Percentiles rank a stretch among this genome's conserved stretches.
Evolutionary conservation across 1,140 invertebrate species (phyloP).

Genomic region (Venturia canescens): DNA sequence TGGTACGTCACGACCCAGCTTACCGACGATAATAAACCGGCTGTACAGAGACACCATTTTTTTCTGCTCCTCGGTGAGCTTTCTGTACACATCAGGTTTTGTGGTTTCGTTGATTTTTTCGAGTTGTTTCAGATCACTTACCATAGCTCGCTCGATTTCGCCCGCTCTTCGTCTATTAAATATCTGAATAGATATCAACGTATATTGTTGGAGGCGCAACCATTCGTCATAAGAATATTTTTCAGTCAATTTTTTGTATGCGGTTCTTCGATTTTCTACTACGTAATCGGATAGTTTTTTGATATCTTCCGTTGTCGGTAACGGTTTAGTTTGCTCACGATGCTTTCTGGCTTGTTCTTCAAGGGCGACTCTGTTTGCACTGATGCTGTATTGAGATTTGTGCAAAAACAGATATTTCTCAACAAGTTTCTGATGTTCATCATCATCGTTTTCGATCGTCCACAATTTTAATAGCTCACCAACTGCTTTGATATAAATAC

Average conservation of each 20-base stretch:
- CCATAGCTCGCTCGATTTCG: conserved; percentile 38
- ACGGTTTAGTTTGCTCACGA: conserved; percentile 10
- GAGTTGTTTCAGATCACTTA: conserved; percentile 5
- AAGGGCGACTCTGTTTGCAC: conserved; percentile 28
- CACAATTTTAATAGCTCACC: conserved; percentile 23
- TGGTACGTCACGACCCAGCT: conserved; percentile 37
- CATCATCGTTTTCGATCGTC: conserved; percentile 39
- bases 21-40: conserved; percentile 37
- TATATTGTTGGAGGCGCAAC: conserved; percentile 29
- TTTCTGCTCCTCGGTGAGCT: conserved; percentile 16
- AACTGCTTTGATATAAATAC: conserved; percentile 37
- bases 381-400: neutral
- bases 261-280: conserved; percentile 8
- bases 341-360: conserved; percentile 34
- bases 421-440: neutral
- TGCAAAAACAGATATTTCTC: conserved; percentile 47
- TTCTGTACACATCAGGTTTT: conserved; percentile 1
- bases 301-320: conserved; percentile 38
- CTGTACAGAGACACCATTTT: neutral
- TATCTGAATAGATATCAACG: conserved; percentile 27
- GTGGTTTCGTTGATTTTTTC: conserved; percentile 39
- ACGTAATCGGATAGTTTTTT: conserved; percentile 32
- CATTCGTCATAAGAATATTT: conserved; percentile 36
- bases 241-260: conserved; percentile 26
- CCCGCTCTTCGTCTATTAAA: conserved; percentile 47